Evolutionary conservation across 2,888 invertebrate genomes (phyloP), one percentile per base, ranked within the genome.

Genomic region (Eupithecia tripunctaria): DNA sequence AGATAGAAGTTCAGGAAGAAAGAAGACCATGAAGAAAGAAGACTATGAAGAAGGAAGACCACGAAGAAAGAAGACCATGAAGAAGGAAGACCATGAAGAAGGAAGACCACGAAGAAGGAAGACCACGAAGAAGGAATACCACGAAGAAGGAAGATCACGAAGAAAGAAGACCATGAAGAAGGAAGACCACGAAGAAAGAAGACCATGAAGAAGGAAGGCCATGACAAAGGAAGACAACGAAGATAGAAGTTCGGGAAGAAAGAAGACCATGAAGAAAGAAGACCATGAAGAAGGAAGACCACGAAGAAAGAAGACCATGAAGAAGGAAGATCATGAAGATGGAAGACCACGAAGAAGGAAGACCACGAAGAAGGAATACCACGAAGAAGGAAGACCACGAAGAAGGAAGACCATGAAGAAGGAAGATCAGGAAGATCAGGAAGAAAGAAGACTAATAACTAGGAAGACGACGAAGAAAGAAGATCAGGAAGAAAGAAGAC

Each of bases 271-370:
- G 18, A 43, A 43, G 18, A 41, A 41, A 4, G 15, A 43, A 43
- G 18, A 18, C 43, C 5, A 15, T 2, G 8, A 15, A 41, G 15
- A 41, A 41, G 4, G 15, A 14, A 41, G 41, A 41, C 41, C 15
- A 4, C 15, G 41, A 41, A 14, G 15, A 41, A 41, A 15, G 15
- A 15, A 41, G 15, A 36, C 1, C 0, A 12, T 1, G 10, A 38
- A 75, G 74, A 72, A 62, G 29, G 67, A 78, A 72, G 74, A 76
- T 65, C 0, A 5, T 47, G 25, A 29, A 65, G 59, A 27, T 72
- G 67, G 64, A 69, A 69, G 56, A 74, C 73, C 32, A 59, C 60
- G 60, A 41, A 76, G 74, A 72, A 62, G 32, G 67, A 78, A 73
- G 74, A 76, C 67, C 15, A 15, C 51, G 27, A 29, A 65, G 63